These are phyloP conservation scores for Phalacrocorax carbo DNA, from an alignment of 2,113 vertebrate genomes.

Conservation along the genomic window DNA sequence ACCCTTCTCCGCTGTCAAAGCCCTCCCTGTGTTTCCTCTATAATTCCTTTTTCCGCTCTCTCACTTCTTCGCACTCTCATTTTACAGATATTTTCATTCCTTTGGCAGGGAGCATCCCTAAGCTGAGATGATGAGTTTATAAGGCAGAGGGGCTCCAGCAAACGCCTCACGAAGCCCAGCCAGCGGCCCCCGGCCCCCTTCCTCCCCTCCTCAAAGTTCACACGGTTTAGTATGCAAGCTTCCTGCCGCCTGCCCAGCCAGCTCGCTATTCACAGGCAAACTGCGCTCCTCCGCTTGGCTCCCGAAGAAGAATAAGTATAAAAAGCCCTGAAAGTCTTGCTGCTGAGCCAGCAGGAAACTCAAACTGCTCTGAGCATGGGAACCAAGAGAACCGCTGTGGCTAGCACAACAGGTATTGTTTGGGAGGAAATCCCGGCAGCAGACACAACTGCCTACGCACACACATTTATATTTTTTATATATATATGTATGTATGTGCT, in stretches of 20 bases:
- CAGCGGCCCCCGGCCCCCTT: not conserved
- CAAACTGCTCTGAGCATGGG: constrained; percentile 43
- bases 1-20: not conserved
- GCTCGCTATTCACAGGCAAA: constrained; percentile 55
- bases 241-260: constrained; percentile 34
- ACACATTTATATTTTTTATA: not conserved
- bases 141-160: not conserved
- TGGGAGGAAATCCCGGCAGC: constrained; percentile 46
- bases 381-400: not conserved
- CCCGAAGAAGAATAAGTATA: constrained; percentile 10
- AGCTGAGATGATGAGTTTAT: not conserved
- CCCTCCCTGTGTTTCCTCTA: not conserved
- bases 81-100: not conserved
- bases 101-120: not conserved
- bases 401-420: constrained; percentile 46
- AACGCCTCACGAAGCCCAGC: not conserved
- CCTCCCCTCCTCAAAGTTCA: constrained; percentile 10
- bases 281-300: not conserved
- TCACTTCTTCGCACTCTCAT: not conserved
- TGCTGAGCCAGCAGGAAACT: constrained; percentile 54
- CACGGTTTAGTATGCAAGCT: constrained; percentile 22
- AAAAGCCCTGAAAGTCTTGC: constrained; percentile 50
- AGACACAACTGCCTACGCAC: not conserved
- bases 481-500: not conserved
- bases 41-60: not conserved